Evolutionary conservation across 1,140 invertebrate species (phyloP), one percentile per base, ranked within the genome.

Genomic region (Tyrophagus putrescentiae): DNA sequence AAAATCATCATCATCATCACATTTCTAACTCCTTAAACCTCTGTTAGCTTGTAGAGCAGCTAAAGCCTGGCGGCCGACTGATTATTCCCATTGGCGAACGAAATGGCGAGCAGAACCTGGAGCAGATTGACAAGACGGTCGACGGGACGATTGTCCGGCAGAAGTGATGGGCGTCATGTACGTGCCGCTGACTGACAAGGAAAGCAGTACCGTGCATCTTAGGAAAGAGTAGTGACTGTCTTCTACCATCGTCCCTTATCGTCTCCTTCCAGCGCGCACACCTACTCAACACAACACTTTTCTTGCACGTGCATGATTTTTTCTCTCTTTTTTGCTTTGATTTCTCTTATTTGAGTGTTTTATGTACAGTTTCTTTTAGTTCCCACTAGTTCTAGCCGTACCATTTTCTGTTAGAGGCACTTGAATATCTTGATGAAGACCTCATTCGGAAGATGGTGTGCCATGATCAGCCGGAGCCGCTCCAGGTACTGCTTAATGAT

Each of bases 91-190:
- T 97, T 31, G 94, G 93, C 25, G 81, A 81, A 13, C 80, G 83
- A 65, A 81, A 82, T 53, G 81, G 82, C 0, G 80, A 84, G 67
- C 90, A 95, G 72, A 79, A 83, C 68, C 75, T 94, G 64, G 81
- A 84, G 69, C 78, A 83, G 77, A 82, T 97, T 61, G 94, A 98
- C 69, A 97, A 96, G 75, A 75, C 80, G 33, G 62, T 69, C 3
- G 83, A 93, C 72, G 92, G 92, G 11, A 76, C 79, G 42, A 78
- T 95, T 13, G 76, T 75, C n/a, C 76, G 81, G 52, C 84, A 81
- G 66, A 78, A 18, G 73, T 98, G 0, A 95, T 98, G 87, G 87
- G 88, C 32, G 95, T 98, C 0, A 84, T 94, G 53, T 98, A 94
- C 75, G 94, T 98, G 27, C 94, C 94, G 1, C 76, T 98, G 16